A percentile compares a stretch with the other conserved stretches of the same genome.
Conservation (phyloP, 2,888 invertebrate species). For the Adineta ricciae region DNA sequence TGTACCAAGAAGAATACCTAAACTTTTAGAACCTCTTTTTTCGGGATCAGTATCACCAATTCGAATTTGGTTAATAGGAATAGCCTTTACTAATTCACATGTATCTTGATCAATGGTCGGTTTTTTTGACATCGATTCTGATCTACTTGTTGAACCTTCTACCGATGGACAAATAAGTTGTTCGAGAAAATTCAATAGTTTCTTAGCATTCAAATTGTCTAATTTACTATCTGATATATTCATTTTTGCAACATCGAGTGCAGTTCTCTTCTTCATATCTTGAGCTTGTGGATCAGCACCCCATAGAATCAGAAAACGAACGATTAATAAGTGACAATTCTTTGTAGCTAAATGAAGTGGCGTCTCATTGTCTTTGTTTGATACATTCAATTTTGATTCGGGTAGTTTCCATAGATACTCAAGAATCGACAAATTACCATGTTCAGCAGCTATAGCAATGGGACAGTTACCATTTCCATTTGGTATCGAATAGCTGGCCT, state of each 20-base stretch:
- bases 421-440: not conserved
- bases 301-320: not conserved
- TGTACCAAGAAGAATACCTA: not conserved
- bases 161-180: not conserved
- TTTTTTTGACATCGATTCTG: not conserved
- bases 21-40: not conserved
- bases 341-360: not conserved
- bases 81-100: not conserved
- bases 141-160: not conserved
- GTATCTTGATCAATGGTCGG: not conserved
- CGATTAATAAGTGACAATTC: not conserved
- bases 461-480: not conserved
- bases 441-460: not conserved
- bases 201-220: not conserved
- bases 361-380: not conserved
- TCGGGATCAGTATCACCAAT: too few relatives aligned
- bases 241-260: not conserved
- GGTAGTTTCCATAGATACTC: not conserved
- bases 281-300: slow-evolving; percentile 1
- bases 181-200: not conserved
- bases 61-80: too few relatives aligned
- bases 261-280: not conserved
- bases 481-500: not conserved
- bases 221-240: not conserved
- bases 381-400: not conserved